Conservation (phyloP, 1,140 invertebrate species). For the Drosophila cardini region DNA sequence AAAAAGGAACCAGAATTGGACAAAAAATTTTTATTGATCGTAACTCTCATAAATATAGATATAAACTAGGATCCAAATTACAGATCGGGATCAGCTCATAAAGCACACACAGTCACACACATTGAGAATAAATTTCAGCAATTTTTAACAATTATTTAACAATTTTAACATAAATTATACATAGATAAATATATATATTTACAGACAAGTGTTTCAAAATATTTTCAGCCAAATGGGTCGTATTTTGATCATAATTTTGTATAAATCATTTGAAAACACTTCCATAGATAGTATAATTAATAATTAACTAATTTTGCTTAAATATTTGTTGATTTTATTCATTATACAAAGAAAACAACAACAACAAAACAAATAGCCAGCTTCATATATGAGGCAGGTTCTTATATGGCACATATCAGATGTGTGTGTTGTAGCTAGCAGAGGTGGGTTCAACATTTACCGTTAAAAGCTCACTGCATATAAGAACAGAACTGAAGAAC, state of each 20-base stretch:
- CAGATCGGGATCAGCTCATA: conserved; percentile 9
- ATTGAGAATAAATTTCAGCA: conserved; percentile 40
- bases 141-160: conserved; percentile 72
- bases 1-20: conserved; percentile 56
- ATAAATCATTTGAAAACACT: conserved; percentile 62
- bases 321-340: conserved; percentile 56
- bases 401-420: conserved; percentile 48
- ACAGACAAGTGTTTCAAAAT: conserved; percentile 44
- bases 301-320: conserved; percentile 26
- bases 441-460: conserved; percentile 60
- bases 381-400: conserved; percentile 66
- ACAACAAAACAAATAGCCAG: conserved; percentile 67
- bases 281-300: conserved; percentile 42
- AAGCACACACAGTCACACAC: conserved; percentile 40
- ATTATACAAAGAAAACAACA: conserved; percentile 49
- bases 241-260: background rate
- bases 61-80: conserved; percentile 9
- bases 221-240: background rate
- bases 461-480: conserved; percentile 43
- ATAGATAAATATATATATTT: conserved; percentile 44
- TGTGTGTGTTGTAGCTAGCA: conserved; percentile 41
- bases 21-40: conserved; percentile 35
- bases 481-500: conserved; percentile 18
- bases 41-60: conserved; percentile 4
- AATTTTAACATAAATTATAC: conserved; percentile 60